A percentile compares a stretch with the other conserved stretches of the same genome.
phyloP scores from a whole-genome alignment of 2,888 invertebrate species.

The Aleiodes testaceus region DNA sequence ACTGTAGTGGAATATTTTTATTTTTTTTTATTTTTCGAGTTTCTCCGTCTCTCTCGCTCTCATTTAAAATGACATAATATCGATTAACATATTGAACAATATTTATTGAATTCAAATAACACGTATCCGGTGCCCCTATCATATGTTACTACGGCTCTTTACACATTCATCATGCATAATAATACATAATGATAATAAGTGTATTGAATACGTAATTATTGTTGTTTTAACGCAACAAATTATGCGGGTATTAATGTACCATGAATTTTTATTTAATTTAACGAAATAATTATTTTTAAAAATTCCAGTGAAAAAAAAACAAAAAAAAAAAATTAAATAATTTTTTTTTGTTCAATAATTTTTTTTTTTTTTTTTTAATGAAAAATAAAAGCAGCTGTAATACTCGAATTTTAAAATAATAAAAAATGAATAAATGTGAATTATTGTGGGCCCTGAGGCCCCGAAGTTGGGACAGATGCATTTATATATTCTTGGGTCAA shows the following conservation, averaged over 20 bases:
- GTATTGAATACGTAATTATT: conserved; percentile 36
- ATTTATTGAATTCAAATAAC: conserved; percentile 44
- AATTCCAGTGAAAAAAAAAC: neutral
- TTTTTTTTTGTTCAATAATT: too few species aligned
- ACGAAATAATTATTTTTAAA: neutral
- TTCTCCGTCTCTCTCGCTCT: conserved; percentile 43
- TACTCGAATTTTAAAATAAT: conserved; percentile 24
- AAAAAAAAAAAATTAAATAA: conserved; percentile 1
- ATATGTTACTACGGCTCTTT: conserved; percentile 18
- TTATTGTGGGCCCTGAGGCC: conserved; percentile 31
- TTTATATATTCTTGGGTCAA: conserved; percentile 59
- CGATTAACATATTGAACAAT: conserved; percentile 48
- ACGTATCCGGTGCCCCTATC: conserved; percentile 41
- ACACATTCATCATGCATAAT: conserved; percentile 16
- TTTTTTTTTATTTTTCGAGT: neutral
- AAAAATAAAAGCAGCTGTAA: neutral
- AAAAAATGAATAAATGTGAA: conserved; percentile 25
- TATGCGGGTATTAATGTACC: conserved; percentile 37
- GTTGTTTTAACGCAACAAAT: conserved; percentile 21
- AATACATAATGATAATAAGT: conserved; percentile 4
- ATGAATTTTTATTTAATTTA: conserved; percentile 28
- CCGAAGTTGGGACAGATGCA: conserved; percentile 46
- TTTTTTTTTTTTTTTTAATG: too few species aligned
- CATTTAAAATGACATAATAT: conserved; percentile 36
- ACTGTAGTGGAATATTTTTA: neutral